Conservation (phyloP, 2,113 vertebrate genomes). For the Rhipidura dahli region DNA sequence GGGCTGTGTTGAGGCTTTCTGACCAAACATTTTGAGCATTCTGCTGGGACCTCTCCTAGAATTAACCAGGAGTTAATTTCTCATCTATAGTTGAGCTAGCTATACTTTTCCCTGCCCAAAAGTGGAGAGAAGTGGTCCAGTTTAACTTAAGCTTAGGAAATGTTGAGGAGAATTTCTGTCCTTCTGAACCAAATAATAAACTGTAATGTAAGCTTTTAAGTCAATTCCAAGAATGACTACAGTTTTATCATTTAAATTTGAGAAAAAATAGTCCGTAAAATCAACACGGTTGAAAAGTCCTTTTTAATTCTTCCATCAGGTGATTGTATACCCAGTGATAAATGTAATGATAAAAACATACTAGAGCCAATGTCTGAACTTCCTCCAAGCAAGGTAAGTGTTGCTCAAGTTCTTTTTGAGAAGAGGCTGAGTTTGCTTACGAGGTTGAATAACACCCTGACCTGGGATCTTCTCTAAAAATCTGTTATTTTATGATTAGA, state of each 20-base stretch:
- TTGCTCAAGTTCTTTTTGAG: neutral
- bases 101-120: neutral
- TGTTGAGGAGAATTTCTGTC: neutral
- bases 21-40: neutral
- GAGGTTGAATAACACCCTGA: neutral
- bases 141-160: neutral
- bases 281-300: neutral
- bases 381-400: constrained; percentile 63
- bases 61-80: neutral
- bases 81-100: neutral
- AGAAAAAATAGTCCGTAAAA: neutral
- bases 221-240: neutral
- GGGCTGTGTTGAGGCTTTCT: neutral
- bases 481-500: neutral
- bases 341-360: neutral
- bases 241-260: neutral
- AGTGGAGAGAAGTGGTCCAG: neutral
- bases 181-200: neutral
- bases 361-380: neutral
- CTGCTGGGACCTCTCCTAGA: neutral
- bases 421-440: neutral
- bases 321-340: neutral
- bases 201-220: neutral
- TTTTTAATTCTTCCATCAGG: neutral
- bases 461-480: neutral